phyloP scores from a whole-genome alignment of 2,888 invertebrate genomes.

The Doris montereyensis region DNA sequence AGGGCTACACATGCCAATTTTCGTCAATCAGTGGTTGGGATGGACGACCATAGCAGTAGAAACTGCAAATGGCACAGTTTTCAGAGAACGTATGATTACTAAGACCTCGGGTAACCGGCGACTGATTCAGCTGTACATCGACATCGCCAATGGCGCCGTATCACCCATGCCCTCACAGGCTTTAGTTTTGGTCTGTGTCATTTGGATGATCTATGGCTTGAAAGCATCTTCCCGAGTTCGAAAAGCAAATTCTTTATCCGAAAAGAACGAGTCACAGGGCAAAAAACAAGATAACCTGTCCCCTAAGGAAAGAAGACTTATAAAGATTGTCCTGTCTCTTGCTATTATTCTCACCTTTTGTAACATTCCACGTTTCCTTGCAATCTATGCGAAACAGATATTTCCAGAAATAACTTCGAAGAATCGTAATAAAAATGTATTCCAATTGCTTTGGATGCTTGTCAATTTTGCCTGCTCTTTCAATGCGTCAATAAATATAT shows the following conservation, averaged over 20 bases:
- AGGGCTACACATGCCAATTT: neutral
- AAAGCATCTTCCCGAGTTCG: neutral
- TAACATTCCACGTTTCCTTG: neutral
- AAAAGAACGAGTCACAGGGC: neutral
- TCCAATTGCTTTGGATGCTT: neutral
- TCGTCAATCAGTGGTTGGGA: neutral
- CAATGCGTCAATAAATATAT: neutral
- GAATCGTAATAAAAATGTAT: neutral
- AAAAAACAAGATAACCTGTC: neutral
- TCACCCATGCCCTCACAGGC: conserved; percentile 5
- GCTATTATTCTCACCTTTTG: neutral
- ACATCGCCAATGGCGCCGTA: conserved; percentile 20
- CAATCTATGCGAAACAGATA: neutral
- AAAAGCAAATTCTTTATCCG: neutral
- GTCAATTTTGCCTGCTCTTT: neutral
- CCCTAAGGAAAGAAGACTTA: neutral
- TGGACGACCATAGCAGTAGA: neutral
- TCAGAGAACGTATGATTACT: neutral
- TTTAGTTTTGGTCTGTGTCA: neutral
- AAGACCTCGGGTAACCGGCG: neutral
- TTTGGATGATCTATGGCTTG: conserved; percentile 15
- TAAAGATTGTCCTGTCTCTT: neutral
- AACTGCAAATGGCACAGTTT: neutral
- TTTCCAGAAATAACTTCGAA: neutral
- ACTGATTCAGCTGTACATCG: conserved; percentile 4